Base-by-base conservation (phyloP, 2,888 invertebrate genomes). In the Lottia scabra region DNA sequence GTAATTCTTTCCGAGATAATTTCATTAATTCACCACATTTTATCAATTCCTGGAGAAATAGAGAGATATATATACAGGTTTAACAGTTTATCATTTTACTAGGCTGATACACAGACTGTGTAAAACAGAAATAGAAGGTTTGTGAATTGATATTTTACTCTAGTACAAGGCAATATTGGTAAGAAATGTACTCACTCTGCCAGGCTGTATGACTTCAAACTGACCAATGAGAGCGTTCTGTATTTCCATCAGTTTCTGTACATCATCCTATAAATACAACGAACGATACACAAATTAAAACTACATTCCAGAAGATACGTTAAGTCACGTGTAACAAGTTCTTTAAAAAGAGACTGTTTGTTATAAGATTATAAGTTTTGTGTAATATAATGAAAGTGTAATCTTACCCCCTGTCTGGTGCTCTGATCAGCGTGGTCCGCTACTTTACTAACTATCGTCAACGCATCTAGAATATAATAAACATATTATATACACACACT, bases 11-110 rank as follows among this genome's bases (percentile, higher is more conserved):
- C 63, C 93, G 90, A 38, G 93, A 93, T 73, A 93, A 90, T 86
- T 93, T 93, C 79, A 91, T 91, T 65, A 93, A 90, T 83, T 92
- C 92, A 48, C 93, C 93, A 85, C 93, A 92, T 84, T 92, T 93
- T 19, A 93, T 85, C 75, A 93, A 91, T 78, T 90, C 90, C 89
- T 90, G 78, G 5, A 77, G 75, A 62, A 62, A 62, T 23, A 62
- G 19, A 62, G 10, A 62, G 10, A 62, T 8, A 19, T 1, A 3
- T 5, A 8, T 10, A 62, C 62, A 62, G 0, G 6, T 5, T 1
- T 62, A 2, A n/a, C 19, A 26, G 13, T 64, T 30, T 30, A 30
- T 30, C n/a, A n/a, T n/a, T n/a, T n/a, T n/a, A n/a, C n/a, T n/a
- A n/a, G n/a, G n/a, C n/a, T n/a, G n/a, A n/a, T n/a, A n/a, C n/a